phyloP scores from a whole-genome alignment of 2,113 vertebrate genomes.

The Steatornis caripensis region DNA sequence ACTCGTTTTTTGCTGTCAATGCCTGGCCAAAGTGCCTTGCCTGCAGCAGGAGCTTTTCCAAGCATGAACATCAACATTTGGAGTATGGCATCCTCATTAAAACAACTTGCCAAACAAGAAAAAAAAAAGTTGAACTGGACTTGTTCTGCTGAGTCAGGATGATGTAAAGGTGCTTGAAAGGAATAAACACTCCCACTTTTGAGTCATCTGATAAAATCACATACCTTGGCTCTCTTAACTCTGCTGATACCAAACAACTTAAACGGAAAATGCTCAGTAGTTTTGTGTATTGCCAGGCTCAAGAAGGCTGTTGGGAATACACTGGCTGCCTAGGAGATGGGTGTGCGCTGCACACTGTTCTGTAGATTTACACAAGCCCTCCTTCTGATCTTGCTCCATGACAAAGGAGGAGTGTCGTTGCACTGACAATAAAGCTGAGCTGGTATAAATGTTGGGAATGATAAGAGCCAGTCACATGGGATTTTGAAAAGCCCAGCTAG shows the following conservation, averaged over 20 bases:
- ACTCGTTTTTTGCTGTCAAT: fast-evolving
- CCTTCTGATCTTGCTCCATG: fast-evolving
- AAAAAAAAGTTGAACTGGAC: background rate
- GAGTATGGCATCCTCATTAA: background rate
- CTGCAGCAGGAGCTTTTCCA: background rate
- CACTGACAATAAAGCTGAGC: background rate
- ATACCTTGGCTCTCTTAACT: background rate
- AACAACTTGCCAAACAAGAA: background rate
- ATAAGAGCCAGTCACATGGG: background rate
- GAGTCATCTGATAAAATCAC: slow-evolving; percentile 21
- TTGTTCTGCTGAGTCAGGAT: slow-evolving; percentile 21
- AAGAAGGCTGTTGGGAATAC: background rate
- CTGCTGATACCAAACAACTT: background rate
- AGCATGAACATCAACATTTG: background rate
- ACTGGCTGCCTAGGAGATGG: background rate
- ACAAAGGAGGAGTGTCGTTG: background rate
- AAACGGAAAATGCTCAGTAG: background rate
- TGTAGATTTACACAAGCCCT: background rate
- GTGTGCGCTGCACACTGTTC: background rate
- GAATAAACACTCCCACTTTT: background rate
- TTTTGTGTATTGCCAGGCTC: background rate
- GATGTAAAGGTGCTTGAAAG: background rate
- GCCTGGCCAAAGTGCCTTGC: background rate
- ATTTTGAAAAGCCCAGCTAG: background rate
- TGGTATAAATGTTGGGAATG: background rate